phyloP scores from a whole-genome alignment of 2,113 vertebrate genomes.

The Gopherus evgoodei region DNA sequence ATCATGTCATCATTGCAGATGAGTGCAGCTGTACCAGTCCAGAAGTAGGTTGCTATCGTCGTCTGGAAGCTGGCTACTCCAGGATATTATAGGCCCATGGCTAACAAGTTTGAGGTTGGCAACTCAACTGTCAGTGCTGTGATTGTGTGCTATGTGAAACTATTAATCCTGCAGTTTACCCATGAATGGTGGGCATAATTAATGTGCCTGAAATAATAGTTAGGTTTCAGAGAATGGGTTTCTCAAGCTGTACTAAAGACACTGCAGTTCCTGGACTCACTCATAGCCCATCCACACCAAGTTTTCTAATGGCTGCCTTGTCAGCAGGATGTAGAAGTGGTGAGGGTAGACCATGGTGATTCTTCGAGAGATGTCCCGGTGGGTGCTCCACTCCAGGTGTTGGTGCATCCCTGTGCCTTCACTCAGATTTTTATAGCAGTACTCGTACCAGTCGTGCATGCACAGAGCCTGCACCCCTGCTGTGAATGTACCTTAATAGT shows the following conservation, averaged over 20 bases:
- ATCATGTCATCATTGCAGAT: not conserved
- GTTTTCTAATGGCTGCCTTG: too few species aligned
- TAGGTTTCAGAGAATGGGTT: not conserved
- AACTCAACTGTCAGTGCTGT: not conserved
- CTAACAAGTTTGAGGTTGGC: not conserved
- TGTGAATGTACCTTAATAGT: too few species aligned
- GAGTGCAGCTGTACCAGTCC: not conserved
- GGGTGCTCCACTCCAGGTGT: too few species aligned
- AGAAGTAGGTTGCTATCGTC: not conserved
- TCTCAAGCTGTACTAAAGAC: not conserved
- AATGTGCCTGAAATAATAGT: not conserved
- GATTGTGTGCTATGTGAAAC: not conserved
- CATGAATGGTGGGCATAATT: not conserved
- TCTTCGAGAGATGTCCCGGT: too few species aligned
- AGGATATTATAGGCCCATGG: not conserved
- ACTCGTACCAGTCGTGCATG: too few species aligned
- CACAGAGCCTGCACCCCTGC: too few species aligned
- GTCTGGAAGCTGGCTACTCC: not conserved
- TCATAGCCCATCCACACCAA: too few species aligned
- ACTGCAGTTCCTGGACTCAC: not conserved
- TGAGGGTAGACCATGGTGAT: too few species aligned
- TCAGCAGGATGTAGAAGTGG: too few species aligned
- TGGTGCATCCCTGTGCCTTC: too few species aligned
- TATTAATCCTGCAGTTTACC: not conserved
- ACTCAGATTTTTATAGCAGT: too few species aligned